These are phyloP conservation scores for Petrocephalus sullivani DNA, from an alignment of 2,797 vertebrate species.

Conservation along the genomic window DNA sequence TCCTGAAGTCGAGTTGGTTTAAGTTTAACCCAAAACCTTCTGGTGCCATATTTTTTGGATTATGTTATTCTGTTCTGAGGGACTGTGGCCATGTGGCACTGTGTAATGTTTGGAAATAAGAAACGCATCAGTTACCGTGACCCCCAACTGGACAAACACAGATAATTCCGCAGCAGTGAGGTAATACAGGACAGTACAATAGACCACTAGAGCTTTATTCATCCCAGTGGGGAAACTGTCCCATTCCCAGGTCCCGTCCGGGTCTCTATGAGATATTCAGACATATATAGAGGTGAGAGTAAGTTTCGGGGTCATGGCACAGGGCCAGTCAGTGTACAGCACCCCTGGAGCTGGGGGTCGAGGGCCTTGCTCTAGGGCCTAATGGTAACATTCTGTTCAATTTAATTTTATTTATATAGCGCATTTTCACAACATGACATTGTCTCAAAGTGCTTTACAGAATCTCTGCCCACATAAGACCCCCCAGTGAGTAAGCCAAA, in stretches of 20 bases:
- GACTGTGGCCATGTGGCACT: not conserved
- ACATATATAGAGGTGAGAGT: not conserved
- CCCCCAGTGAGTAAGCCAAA: too few species aligned
- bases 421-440: too few species aligned
- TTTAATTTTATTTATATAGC: too few species aligned
- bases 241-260: not conserved
- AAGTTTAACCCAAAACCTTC: not conserved
- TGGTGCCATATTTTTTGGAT: not conserved
- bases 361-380: not conserved
- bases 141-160: not conserved
- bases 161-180: not conserved
- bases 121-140: not conserved
- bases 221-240: not conserved
- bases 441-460: too few species aligned
- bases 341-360: not conserved
- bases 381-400: too few species aligned
- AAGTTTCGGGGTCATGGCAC: not conserved
- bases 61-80: not conserved
- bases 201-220: not conserved
- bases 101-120: not conserved
- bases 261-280: not conserved
- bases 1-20: not conserved
- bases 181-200: not conserved
- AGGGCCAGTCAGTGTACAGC: not conserved
- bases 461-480: too few species aligned